These are phyloP conservation scores for Drosophila anceps DNA, from an alignment of 2,888 invertebrate genomes.

Conservation along the genomic window DNA sequence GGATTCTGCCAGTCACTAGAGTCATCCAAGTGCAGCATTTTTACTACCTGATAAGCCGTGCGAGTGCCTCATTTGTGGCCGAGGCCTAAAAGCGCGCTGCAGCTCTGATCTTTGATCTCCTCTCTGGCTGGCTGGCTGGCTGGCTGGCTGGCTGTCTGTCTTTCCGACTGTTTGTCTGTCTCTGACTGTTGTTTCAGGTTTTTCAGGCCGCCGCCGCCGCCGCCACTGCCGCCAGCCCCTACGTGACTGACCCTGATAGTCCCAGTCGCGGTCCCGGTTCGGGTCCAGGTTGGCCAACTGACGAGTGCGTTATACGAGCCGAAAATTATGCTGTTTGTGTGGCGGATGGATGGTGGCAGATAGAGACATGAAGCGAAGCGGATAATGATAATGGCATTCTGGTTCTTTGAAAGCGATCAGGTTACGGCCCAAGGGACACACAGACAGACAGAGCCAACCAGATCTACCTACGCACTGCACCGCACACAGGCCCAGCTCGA, in stretches of 20 bases:
- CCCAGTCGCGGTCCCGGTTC: not conserved
- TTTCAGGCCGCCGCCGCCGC: not conserved
- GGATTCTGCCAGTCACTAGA: conserved; percentile 65
- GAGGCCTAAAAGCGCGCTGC: conserved; percentile 51
- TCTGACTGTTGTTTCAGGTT: conserved; percentile 4
- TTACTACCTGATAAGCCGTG: conserved; percentile 75
- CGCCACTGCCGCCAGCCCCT: conserved; percentile 38
- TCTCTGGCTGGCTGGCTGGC: too few relatives aligned
- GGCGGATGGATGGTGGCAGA: conserved; percentile 53
- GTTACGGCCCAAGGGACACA: conserved; percentile 62
- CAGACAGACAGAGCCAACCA: conserved; percentile 19
- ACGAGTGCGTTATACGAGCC: conserved; percentile 68
- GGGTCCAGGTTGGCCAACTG: conserved; percentile 35
- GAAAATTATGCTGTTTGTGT: conserved; percentile 69
- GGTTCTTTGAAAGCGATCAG: conserved; percentile 74
- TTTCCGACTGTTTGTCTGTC: conserved; percentile 32
- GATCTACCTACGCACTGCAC: conserved; percentile 64
- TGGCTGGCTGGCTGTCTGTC: conserved; percentile 23
- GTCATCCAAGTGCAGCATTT: conserved; percentile 77
- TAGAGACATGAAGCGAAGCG: conserved; percentile 77
- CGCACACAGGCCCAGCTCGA: not conserved
- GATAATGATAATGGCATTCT: conserved; percentile 79
- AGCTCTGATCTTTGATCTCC: conserved; percentile 76
- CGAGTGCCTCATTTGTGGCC: conserved; percentile 44
- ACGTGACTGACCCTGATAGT: conserved; percentile 71